Evolutionary conservation across 2,888 invertebrate genomes (phyloP).

Genomic region (Pristionchus fissidentatus): DNA sequence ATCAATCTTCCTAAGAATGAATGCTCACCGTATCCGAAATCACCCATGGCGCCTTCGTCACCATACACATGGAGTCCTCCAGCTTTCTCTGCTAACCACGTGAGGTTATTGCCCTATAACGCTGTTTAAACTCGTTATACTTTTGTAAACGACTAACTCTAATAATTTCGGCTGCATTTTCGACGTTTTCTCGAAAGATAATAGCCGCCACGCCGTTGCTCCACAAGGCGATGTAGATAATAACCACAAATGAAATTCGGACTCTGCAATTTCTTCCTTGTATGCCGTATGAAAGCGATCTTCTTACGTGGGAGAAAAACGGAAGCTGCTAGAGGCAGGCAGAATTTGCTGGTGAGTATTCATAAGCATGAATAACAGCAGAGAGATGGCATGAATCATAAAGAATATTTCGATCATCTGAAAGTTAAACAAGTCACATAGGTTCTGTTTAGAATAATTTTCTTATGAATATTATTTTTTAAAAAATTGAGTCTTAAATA

Average conservation of each 20-base stretch:
- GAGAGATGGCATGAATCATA: neutral
- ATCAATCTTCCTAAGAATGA: neutral
- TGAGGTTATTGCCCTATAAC: neutral
- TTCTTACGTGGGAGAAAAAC: neutral
- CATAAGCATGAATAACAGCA: neutral
- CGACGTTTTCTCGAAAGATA: neutral
- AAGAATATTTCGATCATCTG: conserved; percentile 17
- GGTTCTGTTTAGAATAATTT: too few species aligned
- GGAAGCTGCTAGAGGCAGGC: neutral
- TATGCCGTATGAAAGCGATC: neutral
- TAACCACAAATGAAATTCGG: neutral
- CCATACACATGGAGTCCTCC: neutral
- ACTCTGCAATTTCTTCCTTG: neutral
- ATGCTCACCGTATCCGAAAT: conserved; percentile 5
- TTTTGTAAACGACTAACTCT: too few species aligned
- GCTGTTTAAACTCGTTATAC: neutral
- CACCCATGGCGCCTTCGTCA: neutral
- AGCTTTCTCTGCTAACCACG: neutral
- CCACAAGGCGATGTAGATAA: neutral
- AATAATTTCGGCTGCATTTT: neutral
- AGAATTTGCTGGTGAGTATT: conserved; percentile 2
- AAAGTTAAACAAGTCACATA: too few species aligned
- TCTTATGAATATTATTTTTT: too few species aligned
- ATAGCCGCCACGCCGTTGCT: neutral
- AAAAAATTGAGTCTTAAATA: too few species aligned